phyloP scores from a whole-genome alignment of 2,113 vertebrate genomes.

The Clarias macrocephalus region DNA sequence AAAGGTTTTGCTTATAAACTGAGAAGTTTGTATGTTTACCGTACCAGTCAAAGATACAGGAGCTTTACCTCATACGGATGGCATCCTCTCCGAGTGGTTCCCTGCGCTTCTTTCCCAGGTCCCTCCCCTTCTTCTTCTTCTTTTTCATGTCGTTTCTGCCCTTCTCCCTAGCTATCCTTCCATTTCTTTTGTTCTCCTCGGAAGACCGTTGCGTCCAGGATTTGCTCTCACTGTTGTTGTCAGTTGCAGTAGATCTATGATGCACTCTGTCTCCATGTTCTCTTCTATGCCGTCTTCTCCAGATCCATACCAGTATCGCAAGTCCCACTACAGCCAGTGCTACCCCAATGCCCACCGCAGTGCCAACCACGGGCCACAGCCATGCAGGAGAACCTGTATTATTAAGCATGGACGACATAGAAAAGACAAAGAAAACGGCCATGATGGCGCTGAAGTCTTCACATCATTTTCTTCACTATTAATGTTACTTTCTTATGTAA shows the following conservation, averaged over 20 bases:
- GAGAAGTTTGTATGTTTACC: too few relatives aligned
- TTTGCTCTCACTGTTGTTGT: slow-evolving; percentile 52
- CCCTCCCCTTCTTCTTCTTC: slow-evolving; percentile 75
- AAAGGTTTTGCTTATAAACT: too few relatives aligned
- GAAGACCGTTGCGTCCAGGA: slow-evolving; percentile 52
- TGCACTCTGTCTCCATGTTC: slow-evolving; percentile 53
- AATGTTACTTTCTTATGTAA: not conserved
- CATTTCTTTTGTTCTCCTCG: slow-evolving; percentile 58
- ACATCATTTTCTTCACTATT: not conserved
- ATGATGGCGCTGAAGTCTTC: not conserved
- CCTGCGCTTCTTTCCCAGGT: slow-evolving; percentile 73
- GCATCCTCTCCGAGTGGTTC: slow-evolving; percentile 88
- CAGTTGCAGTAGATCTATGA: slow-evolving; percentile 55
- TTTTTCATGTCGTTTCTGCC: slow-evolving; percentile 65
- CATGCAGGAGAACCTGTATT: slow-evolving; percentile 61
- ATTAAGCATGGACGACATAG: not conserved
- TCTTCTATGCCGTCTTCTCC: slow-evolving; percentile 61
- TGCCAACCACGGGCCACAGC: slow-evolving; percentile 72
- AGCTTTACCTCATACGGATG: slow-evolving; percentile 79
- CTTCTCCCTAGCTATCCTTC: slow-evolving; percentile 59
- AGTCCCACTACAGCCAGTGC: slow-evolving; percentile 65
- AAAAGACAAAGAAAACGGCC: not conserved
- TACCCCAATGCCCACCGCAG: slow-evolving; percentile 66
- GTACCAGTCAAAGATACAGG: not conserved
- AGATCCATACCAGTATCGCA: slow-evolving; percentile 71